Conservation (phyloP, 1,140 invertebrate species). For the Macrobrachium nipponense region DNA sequence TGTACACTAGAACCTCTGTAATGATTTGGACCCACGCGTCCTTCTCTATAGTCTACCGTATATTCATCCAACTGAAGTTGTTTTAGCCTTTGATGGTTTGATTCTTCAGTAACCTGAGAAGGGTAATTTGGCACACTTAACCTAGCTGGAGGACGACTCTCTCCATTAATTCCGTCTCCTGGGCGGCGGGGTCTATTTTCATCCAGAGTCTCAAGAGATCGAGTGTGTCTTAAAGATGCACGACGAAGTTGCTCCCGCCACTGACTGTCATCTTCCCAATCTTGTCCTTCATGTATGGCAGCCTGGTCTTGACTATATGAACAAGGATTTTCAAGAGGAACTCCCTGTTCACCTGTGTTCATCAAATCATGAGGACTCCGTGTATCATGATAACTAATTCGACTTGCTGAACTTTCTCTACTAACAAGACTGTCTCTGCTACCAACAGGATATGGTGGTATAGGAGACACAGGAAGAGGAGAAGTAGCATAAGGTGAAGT, state of each 20-base stretch:
- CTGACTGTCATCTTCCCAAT: slow-evolving; percentile 85
- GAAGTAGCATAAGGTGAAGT: slow-evolving; percentile 47
- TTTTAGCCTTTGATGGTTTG: slow-evolving; percentile 60
- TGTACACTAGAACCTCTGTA: slow-evolving; percentile 65
- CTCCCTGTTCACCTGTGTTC: slow-evolving; percentile 35
- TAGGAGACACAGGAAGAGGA: slow-evolving; percentile 36
- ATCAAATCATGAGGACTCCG: slow-evolving; percentile 14
- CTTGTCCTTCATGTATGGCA: slow-evolving; percentile 72
- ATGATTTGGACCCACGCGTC: slow-evolving; percentile 41
- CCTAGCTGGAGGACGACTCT: slow-evolving; percentile 72
- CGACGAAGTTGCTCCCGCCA: slow-evolving; percentile 83
- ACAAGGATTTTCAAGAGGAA: neutral
- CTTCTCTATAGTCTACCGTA: slow-evolving; percentile 62
- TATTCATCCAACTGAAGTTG: slow-evolving; percentile 68
- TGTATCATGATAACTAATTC: slow-evolving; percentile 40
- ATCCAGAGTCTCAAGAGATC: slow-evolving; percentile 67
- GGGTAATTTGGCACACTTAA: slow-evolving; percentile 67
- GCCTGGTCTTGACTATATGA: neutral
- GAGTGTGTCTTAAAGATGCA: slow-evolving; percentile 82
- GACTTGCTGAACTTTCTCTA: slow-evolving; percentile 54
- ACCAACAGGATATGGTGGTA: slow-evolving; percentile 39
- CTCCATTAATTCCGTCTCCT: slow-evolving; percentile 44
- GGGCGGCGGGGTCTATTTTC: slow-evolving; percentile 57
- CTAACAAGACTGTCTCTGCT: slow-evolving; percentile 47
- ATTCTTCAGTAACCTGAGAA: slow-evolving; percentile 12